A percentile compares a stretch with the other conserved stretches of the same genome.
These are phyloP conservation scores for Encarsia formosa DNA, from an alignment of 2,888 invertebrate genomes.

Conservation along the genomic window DNA sequence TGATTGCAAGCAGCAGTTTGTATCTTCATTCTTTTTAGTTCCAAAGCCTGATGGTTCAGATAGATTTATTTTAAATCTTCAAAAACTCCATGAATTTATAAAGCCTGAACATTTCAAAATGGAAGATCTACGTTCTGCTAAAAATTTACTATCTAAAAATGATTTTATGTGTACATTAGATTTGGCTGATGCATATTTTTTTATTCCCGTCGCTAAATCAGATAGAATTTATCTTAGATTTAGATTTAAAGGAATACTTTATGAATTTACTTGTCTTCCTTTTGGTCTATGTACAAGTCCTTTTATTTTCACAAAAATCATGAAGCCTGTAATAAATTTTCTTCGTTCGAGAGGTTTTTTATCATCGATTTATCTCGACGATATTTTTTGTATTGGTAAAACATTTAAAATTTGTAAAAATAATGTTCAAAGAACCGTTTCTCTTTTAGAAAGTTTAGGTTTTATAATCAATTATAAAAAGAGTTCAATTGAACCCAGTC, in stretches of 20 bases:
- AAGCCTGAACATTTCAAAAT: background rate
- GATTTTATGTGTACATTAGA: constrained; percentile 1
- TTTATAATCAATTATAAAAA: background rate
- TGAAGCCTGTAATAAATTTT: constrained; percentile 2
- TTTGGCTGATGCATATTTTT: background rate
- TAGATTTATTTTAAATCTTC: background rate
- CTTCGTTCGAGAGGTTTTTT: background rate
- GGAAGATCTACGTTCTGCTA: background rate
- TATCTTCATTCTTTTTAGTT: background rate
- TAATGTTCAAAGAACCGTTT: background rate
- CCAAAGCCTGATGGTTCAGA: background rate
- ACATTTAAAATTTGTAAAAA: background rate
- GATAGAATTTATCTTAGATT: background rate
- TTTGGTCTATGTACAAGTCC: constrained; percentile 1
- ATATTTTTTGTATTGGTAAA: background rate
- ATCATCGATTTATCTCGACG: background rate
- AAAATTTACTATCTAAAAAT: background rate
- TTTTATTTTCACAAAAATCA: constrained; percentile 3
- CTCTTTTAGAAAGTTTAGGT: background rate
- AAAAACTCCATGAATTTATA: background rate
- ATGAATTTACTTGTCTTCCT: background rate
- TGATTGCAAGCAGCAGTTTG: background rate
- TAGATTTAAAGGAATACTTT: background rate
- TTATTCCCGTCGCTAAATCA: background rate
- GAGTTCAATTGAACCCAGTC: background rate